Evolutionary conservation across 2,888 invertebrate genomes (phyloP).

Genomic region (Melikaiella ostensackeni): DNA sequence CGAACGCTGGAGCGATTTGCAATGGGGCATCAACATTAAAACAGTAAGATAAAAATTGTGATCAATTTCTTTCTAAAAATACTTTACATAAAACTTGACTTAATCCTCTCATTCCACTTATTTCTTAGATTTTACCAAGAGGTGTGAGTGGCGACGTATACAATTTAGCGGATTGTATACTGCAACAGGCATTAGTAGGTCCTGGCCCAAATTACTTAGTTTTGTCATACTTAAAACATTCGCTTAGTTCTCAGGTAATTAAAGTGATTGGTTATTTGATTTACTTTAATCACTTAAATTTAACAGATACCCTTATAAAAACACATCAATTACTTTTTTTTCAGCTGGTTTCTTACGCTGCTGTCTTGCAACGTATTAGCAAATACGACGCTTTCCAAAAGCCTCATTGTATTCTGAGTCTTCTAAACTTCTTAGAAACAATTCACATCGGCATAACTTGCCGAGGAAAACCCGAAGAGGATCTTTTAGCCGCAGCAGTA

Average conservation of each 20-base stretch:
- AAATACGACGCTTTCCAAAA: slow-evolving; percentile 93
- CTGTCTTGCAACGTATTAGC: slow-evolving; percentile 91
- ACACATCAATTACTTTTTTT: slow-evolving; percentile 50
- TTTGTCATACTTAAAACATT: slow-evolving; percentile 94
- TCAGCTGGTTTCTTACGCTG: slow-evolving; percentile 91
- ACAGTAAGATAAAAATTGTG: slow-evolving; percentile 79
- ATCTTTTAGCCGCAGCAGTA: slow-evolving; percentile 89
- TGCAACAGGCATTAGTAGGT: slow-evolving; percentile 96
- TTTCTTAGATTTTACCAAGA: slow-evolving; percentile 83
- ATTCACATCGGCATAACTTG: slow-evolving; percentile 82
- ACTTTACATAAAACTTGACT: slow-evolving; percentile 1
- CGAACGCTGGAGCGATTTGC: slow-evolving; percentile 96
- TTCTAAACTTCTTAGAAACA: slow-evolving; percentile 91
- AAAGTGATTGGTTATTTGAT: neutral
- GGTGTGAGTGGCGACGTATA: slow-evolving; percentile 97
- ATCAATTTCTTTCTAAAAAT: neutral
- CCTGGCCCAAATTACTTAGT: slow-evolving; percentile 95
- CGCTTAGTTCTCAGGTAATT: slow-evolving; percentile 88
- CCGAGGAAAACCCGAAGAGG: slow-evolving; percentile 92
- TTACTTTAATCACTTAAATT: neutral
- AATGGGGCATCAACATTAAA: slow-evolving; percentile 98
- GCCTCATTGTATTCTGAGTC: slow-evolving; percentile 91
- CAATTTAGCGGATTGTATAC: slow-evolving; percentile 93
- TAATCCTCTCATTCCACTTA: slow-evolving; percentile 12
- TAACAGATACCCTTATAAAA: neutral